Evolutionary conservation across 2,113 vertebrate species (phyloP), one percentile per base, ranked within the genome.

Genomic region (Semnornis frantzii): DNA sequence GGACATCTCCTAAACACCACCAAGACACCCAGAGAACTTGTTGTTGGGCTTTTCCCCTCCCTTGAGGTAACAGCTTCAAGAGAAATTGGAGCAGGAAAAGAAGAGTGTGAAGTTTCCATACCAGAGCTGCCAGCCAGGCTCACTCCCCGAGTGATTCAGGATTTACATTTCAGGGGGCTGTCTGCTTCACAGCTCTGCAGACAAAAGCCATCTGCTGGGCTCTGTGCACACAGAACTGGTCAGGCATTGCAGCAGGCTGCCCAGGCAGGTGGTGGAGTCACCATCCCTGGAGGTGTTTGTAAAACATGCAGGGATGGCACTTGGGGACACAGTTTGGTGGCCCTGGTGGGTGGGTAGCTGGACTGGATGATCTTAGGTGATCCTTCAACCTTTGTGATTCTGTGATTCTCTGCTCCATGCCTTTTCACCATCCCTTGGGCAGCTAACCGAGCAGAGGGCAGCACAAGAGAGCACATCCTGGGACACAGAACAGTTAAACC

Each of bases 401-500:
- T 52, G 50, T 52, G 50, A 25, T 12, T 52, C 44, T 46, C 23
- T 52, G 50, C 24, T 52, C 50, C 50, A 25, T 52, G 6, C 58
- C 58, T 60, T n/a, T 21, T n/a, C 58, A 19, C n/a, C 57, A 42
- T 3, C 10, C 48, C 50, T 44, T 13, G 0, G 17, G 31, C 6
- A 69, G 46, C n/a, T 1, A 1, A 50, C 21, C 2, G 15, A 52
- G 62, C 24, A 33, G 59, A 39, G 57, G 28, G 64, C 64, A 28
- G 74, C 0, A 0, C 2, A 5, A 55, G 44, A 60, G 24, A 81
- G 65, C 55, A 42, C 33, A 1, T 1, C 8, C 1, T 5, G 4
- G 27, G 50, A 27, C 17, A 69, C 30, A 92, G 72, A 12, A 60
- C 34, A 34, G 44, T 27, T 5, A 52, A 72, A 69, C 6, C 27